Evolutionary conservation across 2,888 invertebrate genomes (phyloP).

Genomic region (Biston betularia): DNA sequence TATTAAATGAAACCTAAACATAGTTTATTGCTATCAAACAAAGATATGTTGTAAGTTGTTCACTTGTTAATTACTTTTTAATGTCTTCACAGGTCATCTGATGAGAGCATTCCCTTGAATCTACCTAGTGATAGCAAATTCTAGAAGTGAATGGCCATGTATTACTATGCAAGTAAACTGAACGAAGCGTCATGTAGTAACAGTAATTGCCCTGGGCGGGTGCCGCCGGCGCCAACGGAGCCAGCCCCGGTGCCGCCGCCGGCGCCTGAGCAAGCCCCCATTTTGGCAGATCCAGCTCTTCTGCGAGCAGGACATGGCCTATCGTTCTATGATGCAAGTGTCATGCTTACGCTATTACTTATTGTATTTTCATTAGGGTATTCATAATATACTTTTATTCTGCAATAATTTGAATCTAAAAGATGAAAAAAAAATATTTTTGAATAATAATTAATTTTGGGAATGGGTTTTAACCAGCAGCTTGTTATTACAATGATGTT

Average conservation of each 20-base stretch:
- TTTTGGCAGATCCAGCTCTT: constrained; percentile 68
- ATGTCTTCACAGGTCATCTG: constrained; percentile 54
- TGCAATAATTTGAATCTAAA: too few relatives aligned
- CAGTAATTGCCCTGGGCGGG: constrained; percentile 77
- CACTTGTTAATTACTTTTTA: not conserved
- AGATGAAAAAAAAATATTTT: too few relatives aligned
- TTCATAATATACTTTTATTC: too few relatives aligned
- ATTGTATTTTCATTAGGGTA: too few relatives aligned
- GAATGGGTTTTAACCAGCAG: too few relatives aligned
- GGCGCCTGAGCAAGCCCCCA: constrained; percentile 70
- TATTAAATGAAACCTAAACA: not conserved
- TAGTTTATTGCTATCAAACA: not conserved
- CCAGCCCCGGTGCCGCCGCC: constrained; percentile 70
- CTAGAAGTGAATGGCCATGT: constrained; percentile 88
- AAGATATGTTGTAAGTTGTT: not conserved
- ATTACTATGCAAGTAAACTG: constrained; percentile 90
- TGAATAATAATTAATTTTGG: too few relatives aligned
- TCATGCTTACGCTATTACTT: not conserved
- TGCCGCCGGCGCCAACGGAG: constrained; percentile 71
- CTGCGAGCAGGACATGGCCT: constrained; percentile 72
- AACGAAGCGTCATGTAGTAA: constrained; percentile 88
- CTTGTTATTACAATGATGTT: too few relatives aligned
- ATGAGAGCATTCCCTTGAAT: constrained; percentile 62
- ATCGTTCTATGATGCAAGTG: constrained; percentile 80
- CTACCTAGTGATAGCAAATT: constrained; percentile 50